Base-by-base conservation (phyloP, 1,140 invertebrate genomes). In the Leptestheria dahalacensis region DNA sequence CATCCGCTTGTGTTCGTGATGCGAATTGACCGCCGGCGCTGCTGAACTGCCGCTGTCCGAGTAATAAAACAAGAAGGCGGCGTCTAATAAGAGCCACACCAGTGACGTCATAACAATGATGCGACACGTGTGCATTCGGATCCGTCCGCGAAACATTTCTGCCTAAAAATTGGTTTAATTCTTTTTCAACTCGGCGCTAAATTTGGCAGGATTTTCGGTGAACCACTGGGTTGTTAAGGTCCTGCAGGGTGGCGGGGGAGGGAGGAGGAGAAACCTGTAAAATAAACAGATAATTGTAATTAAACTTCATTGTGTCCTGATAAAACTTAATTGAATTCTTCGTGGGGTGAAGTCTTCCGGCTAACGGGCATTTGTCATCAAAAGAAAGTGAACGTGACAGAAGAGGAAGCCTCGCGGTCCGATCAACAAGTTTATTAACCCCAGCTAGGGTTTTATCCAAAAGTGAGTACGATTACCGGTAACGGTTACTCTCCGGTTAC, bases 21-120 rank as follows among this genome's bases (percentile, higher is more conserved):
- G 2, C 3, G 12, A 10, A 20, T 29, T 55, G 33, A 26, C 53
- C 61, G 3, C 61, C 57, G 61, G 61, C 57, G 60, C 77, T 75
- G 57, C 61, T 12, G 64, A 67, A 65, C 75, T 95, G 67, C 97
- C 93, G 65, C 75, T 95, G 67, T 97, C 93, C 26, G 90, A 91
- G 73, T 91, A 97, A 72, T 92, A 86, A 73, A 92, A 90, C 50
- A 98, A 77, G 33, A 97, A 75, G 57, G 88, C 80, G 23, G 94
- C 88, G 73, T 93, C 91, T 41, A 97, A 78, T 65, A 97, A 77
- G 66, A 97, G 85, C 94, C 94, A 97, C 47, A 93, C 89, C 59
- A 98, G 74, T 0, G 93, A 97, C 61, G 94, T 97, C 63, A 91
- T 76, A 62, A 97, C 74, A 64, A 98, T 88, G 63, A 97, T 87